Evolutionary conservation across 2,113 vertebrate species (phyloP).

Genomic region (Heterocephalus glaber): DNA sequence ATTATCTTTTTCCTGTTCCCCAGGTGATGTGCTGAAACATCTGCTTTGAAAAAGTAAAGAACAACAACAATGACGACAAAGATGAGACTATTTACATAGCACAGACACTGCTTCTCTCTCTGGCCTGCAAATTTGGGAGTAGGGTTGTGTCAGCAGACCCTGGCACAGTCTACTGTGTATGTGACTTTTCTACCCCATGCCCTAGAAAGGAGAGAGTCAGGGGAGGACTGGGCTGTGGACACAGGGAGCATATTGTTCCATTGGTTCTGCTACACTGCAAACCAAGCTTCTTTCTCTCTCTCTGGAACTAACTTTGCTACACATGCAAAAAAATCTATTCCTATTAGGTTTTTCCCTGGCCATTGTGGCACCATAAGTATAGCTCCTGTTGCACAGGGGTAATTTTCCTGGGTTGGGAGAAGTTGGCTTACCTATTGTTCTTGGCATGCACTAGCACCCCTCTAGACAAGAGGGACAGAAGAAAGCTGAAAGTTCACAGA

Average conservation of each 20-base stretch:
- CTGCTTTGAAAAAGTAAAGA: background rate
- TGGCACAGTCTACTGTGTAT: conserved; percentile 71
- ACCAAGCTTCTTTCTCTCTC: conserved; percentile 62
- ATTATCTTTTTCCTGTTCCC: background rate
- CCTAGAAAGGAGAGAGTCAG: conserved; percentile 71
- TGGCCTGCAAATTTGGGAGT: conserved; percentile 28
- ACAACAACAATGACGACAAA: background rate
- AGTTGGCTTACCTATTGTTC: conserved; percentile 70
- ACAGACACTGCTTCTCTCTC: conserved; percentile 32
- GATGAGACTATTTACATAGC: background rate
- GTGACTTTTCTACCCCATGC: conserved; percentile 77
- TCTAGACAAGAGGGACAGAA: conserved; percentile 54
- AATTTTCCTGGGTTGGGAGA: conserved; percentile 63
- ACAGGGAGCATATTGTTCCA: conserved; percentile 71
- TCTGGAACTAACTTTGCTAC: conserved; percentile 75
- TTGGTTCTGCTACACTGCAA: conserved; percentile 65
- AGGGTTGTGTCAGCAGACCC: conserved; percentile 67
- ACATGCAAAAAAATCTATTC: conserved; percentile 65
- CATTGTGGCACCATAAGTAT: conserved; percentile 63
- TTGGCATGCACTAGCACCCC: conserved; percentile 60
- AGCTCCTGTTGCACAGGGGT: conserved; percentile 62
- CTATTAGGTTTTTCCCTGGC: conserved; percentile 66
- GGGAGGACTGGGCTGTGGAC: conserved; percentile 63
- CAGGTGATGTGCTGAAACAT: background rate
- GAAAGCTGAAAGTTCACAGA: conserved; percentile 43